Percentiles rank a stretch among this genome's conserved stretches.
These are phyloP conservation scores for Xerus inauris DNA, from an alignment of 2,113 vertebrate genomes.

Conservation along the genomic window DNA sequence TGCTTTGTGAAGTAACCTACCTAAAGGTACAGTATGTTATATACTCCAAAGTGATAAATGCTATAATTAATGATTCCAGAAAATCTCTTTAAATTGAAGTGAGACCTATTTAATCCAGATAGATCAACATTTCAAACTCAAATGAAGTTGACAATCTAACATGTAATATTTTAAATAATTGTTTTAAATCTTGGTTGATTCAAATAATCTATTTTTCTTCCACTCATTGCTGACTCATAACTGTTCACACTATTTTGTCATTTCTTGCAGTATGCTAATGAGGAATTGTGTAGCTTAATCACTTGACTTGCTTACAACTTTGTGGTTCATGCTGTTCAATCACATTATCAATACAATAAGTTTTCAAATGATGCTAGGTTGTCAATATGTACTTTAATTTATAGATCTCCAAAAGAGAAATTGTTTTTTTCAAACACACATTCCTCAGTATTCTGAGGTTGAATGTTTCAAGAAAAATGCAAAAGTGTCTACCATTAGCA, in stretches of 20 bases:
- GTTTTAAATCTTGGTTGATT: slow-evolving; percentile 55
- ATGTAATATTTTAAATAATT: slow-evolving; percentile 33
- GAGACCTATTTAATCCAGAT: slow-evolving; percentile 21
- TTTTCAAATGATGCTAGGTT: slow-evolving; percentile 24
- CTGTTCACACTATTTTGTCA: slow-evolving; percentile 25
- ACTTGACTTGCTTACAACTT: slow-evolving; percentile 39
- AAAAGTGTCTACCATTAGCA: slow-evolving; percentile 87
- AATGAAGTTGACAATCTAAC: slow-evolving; percentile 34
- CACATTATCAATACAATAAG: slow-evolving; percentile 61
- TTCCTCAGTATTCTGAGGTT: slow-evolving; percentile 89
- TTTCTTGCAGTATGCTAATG: slow-evolving; percentile 55
- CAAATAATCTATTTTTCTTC: not conserved
- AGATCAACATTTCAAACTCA: slow-evolving; percentile 25
- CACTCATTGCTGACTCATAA: not conserved
- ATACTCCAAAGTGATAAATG: slow-evolving; percentile 8
- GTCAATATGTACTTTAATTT: slow-evolving; percentile 84
- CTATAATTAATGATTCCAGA: slow-evolving; percentile 4
- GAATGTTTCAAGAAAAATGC: slow-evolving; percentile 90
- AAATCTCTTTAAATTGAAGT: slow-evolving; percentile 40
- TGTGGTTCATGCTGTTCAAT: slow-evolving; percentile 14
- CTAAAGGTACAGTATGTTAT: slow-evolving; percentile 41
- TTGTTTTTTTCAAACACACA: slow-evolving; percentile 91
- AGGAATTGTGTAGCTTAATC: not conserved
- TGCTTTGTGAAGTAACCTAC: slow-evolving; percentile 48
- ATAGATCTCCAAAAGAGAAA: slow-evolving; percentile 92